Evolutionary conservation across 2,888 invertebrate genomes (phyloP), one percentile per base, ranked within the genome.

Genomic region (Drosophila pseudotalamancana): DNA sequence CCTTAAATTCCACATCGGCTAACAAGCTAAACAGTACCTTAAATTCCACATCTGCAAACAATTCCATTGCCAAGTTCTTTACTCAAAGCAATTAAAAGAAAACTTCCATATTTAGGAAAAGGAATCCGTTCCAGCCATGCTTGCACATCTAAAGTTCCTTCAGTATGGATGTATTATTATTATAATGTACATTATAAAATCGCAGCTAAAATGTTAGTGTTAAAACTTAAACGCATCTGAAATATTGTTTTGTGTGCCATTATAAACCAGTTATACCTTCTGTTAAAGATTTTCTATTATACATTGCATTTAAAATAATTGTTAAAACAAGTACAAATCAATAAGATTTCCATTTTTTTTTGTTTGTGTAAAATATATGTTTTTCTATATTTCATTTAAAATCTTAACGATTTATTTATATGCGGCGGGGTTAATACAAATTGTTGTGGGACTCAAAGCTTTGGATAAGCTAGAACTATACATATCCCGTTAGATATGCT

Each of bases 61-160:
- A 88, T 48, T 59, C 88, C 0, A 89, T 89, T 45, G 79, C 84
- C 6, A 76, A 87, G 53, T 89, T 87, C 49, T 89, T 89, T 56
- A 75, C 79, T 1, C 87, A 85, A 72, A 57, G 63, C 3, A 77
- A 84, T 69, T 82, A 12, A n/a, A n/a, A n/a, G n/a, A n/a, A n/a
- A n/a, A n/a, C n/a, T n/a, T n/a, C n/a, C n/a, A n/a, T n/a, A n/a
- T n/a, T n/a, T n/a, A n/a, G n/a, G n/a, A n/a, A n/a, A n/a, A 4
- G n/a, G 1, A 4, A 8, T 4, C n/a, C n/a, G n/a, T n/a, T n/a
- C n/a, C n/a, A n/a, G n/a, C 2, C 6, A 3, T 9, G 9, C 25
- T 2, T 25, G 1, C 0, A 25, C 8, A 11, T 27, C 11, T 11
- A 16, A 25, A 40, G 61, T 63, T 60, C 46, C 63, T 53, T n/a